A percentile compares a stretch with the other conserved stretches of the same genome.
phyloP scores from a whole-genome alignment of 2,888 invertebrate species.

The Poecilobothrus nobilitatus region DNA sequence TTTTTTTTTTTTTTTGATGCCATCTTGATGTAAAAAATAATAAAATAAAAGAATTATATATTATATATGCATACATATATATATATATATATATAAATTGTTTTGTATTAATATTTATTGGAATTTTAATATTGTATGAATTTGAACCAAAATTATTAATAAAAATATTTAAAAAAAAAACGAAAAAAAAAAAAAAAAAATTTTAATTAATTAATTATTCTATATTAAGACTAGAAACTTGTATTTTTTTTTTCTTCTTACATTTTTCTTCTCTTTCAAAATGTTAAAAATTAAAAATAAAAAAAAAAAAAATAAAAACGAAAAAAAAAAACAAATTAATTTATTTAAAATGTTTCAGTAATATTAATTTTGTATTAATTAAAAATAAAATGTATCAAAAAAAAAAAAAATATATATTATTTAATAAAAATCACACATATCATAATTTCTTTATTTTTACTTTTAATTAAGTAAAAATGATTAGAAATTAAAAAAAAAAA shows the following conservation, averaged over 20 bases:
- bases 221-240: background rate
- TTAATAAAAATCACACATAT: background rate
- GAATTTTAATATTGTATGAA: background rate
- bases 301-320: too few species aligned
- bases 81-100: background rate
- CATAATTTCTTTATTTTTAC: constrained; percentile 1
- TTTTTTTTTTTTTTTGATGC: background rate
- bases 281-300: background rate
- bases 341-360: background rate
- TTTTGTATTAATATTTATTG: background rate
- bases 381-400: background rate
- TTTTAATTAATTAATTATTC: background rate
- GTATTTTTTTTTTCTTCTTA: background rate
- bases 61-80: too few species aligned
- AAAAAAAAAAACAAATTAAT: background rate
- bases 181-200: background rate
- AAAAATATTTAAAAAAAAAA: background rate
- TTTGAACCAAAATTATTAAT: background rate
- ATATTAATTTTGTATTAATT: background rate
- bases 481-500: background rate
- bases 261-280: too few species aligned
- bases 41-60: background rate
- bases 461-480: background rate
- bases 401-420: background rate
- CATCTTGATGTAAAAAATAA: background rate